Base-by-base conservation (phyloP, 2,113 vertebrate genomes). In the Amphilophus citrinellus region DNA sequence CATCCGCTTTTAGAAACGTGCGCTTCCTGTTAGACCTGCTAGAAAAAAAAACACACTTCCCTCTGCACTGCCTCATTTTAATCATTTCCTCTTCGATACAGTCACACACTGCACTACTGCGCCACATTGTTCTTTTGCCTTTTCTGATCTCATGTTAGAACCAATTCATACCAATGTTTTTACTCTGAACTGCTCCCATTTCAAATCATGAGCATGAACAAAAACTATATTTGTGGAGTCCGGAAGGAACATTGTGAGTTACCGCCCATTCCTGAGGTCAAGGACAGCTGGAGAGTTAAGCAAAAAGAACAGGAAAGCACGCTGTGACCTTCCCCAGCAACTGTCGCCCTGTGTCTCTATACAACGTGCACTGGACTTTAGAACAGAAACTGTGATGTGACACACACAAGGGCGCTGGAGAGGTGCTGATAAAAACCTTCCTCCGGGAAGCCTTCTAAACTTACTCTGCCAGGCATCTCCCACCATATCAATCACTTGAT, bases 1-100 rank as follows among this genome's bases (percentile, higher is more conserved):
- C 92, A 94, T 95, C 94, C 94, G 91, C 89, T 95, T 93, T 93
- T 83, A 85, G 65, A 93, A 91, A 90, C 65, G 37, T 84, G 80
- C 77, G 83, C 92, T 93, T 95, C 93, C 94, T 95, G 91, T 30
- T 83, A 3, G 20, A 87, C 84, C 75, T 73, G 42, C 44, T 60
- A 47, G 3, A 79, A 84, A 84, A 89, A 39, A n/a, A 73, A n/a
- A 53, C 50, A 71, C 78, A 76, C 87, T 91, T 91, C 90, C 87
- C 61, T 75, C 79, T 90, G 61, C 85, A 86, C 61, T 79, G 83
- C 35, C 62, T 76, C 84, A 84, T 80, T 89, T 90, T 65, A 65
- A 77, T 87, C 81, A 56, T 91, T 95, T 95, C 89, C 92, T 89
- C 79, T 60, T 62, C 15, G 1, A 60, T 76, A 83, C 1, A 61